Percentiles rank a stretch among this genome's conserved stretches.
Evolutionary conservation across 2,113 vertebrate genomes (phyloP).

Genomic region (Thinocorus orbignyianus): DNA sequence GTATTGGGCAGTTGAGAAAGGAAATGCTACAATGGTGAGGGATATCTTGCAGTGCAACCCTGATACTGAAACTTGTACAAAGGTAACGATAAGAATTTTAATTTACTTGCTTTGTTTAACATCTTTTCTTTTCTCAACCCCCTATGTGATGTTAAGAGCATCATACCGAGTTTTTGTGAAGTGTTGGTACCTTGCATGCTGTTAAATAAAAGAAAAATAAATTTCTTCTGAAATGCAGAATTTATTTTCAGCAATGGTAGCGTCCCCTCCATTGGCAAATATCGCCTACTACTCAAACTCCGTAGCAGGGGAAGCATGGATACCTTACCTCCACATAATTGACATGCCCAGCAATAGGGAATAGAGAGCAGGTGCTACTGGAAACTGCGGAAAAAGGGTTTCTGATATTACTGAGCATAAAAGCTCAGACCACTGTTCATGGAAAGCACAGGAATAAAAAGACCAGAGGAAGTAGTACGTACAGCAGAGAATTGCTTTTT

Average conservation of each 20-base stretch:
- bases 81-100: constrained; percentile 75
- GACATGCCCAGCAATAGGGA: background rate
- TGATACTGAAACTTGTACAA: constrained; percentile 94
- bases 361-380: background rate
- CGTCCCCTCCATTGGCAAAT: background rate
- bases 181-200: background rate
- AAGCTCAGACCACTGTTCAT: background rate
- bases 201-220: background rate
- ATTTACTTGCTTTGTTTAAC: background rate
- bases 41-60: constrained; percentile 98
- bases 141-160: accelerated
- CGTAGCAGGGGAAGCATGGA: background rate
- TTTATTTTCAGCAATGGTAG: background rate
- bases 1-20: constrained; percentile 98
- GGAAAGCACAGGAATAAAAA: background rate
- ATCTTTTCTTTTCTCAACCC: background rate
- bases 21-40: constrained; percentile 94
- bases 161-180: background rate
- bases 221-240: background rate
- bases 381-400: background rate
- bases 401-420: background rate
- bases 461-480: background rate
- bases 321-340: background rate
- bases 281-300: background rate
- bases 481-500: background rate